Evolutionary conservation across 2,888 invertebrate species (phyloP).

Genomic region (Gnatocerus cornutus): DNA sequence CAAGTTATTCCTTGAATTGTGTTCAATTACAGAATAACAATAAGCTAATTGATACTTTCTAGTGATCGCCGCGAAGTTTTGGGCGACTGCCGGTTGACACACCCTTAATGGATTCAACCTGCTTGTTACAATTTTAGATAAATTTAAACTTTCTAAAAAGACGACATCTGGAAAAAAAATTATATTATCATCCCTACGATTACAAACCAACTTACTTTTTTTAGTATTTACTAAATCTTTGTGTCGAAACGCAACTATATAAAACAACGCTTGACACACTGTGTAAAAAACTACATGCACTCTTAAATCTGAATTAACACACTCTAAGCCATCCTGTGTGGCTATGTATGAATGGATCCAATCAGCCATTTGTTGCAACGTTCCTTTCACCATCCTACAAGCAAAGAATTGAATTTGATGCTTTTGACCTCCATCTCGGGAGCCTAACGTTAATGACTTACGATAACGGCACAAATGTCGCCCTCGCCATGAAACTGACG

Average conservation of each 20-base stretch:
- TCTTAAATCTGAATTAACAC: conserved; percentile 75
- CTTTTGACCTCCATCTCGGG: conserved; percentile 15
- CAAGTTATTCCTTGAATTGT: conserved; percentile 80
- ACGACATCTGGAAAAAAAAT: conserved; percentile 78
- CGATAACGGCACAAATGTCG: conserved; percentile 77
- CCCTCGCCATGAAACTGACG: conserved; percentile 82
- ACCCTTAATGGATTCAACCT: conserved; percentile 90
- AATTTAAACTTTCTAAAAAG: conserved; percentile 86
- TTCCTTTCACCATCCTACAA: conserved; percentile 77
- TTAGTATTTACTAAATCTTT: conserved; percentile 84
- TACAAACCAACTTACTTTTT: conserved; percentile 75
- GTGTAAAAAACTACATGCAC: conserved; percentile 93
- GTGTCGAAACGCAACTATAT: conserved; percentile 92
- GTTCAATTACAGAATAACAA: conserved; percentile 92
- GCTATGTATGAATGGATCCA: conserved; percentile 92
- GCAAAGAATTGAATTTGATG: conserved; percentile 7
- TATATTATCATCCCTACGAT: not conserved
- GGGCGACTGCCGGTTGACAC: conserved; percentile 84
- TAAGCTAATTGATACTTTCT: conserved; percentile 92
- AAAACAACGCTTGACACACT: conserved; percentile 94
- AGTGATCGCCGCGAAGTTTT: conserved; percentile 87
- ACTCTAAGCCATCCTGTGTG: conserved; percentile 76
- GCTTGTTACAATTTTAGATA: conserved; percentile 90
- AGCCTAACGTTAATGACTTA: conserved; percentile 67
- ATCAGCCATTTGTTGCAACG: conserved; percentile 80